Evolutionary conservation across 2,113 vertebrate genomes (phyloP).

Genomic region (Dissostichus mawsoni): DNA sequence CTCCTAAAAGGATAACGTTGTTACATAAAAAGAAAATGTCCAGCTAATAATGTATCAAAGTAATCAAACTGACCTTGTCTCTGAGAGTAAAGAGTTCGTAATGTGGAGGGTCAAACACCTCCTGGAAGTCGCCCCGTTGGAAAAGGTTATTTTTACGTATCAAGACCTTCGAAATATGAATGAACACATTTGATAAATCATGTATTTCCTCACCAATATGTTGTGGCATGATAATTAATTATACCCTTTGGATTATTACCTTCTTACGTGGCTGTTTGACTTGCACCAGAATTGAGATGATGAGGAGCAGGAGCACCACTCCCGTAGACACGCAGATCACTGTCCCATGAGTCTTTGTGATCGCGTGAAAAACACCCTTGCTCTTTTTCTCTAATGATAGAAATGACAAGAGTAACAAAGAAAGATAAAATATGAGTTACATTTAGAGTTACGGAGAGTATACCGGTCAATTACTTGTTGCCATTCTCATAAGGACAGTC

Average conservation of each 20-base stretch:
- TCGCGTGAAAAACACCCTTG: constrained; percentile 89
- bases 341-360: constrained; percentile 93
- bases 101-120: constrained; percentile 94
- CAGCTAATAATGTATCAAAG: background rate
- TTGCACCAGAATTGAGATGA: constrained; percentile 94
- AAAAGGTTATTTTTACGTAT: constrained; percentile 90
- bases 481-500: constrained; percentile 1
- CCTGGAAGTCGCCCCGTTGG: constrained; percentile 90
- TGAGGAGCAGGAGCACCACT: constrained; percentile 92
- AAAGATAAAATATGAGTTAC: background rate
- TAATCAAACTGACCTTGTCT: constrained; percentile 82
- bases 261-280: constrained; percentile 97
- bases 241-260: constrained; percentile 52
- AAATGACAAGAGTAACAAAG: constrained; percentile 17
- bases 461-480: constrained; percentile 32
- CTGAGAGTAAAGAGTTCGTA: constrained; percentile 94
- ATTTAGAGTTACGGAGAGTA: constrained; percentile 1
- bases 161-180: constrained; percentile 80
- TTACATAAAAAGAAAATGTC: background rate
- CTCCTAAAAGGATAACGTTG: constrained; percentile 74
- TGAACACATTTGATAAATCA: background rate
- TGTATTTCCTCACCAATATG: background rate
- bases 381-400: constrained; percentile 89
- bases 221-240: background rate
- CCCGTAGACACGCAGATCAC: constrained; percentile 93